Evolutionary conservation across 2,888 invertebrate genomes (phyloP).

Genomic region (Seira ritae): DNA sequence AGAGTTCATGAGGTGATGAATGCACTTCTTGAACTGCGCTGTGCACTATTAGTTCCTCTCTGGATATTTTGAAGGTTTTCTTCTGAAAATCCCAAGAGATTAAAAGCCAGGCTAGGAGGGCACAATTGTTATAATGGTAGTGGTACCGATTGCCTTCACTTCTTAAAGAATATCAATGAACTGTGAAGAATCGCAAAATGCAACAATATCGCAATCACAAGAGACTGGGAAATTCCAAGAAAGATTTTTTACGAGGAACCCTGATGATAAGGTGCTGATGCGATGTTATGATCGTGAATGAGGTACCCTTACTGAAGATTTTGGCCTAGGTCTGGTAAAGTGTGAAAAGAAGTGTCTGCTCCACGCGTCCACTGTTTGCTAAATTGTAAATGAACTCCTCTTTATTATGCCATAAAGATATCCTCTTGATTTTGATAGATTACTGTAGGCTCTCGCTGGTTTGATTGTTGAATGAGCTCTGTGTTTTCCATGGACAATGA

Average conservation of each 20-base stretch:
- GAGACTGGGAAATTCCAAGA: conserved; percentile 35
- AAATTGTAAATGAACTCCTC: no score
- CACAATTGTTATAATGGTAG: no score
- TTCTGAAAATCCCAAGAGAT: conserved; percentile 40
- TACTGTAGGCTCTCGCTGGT: background rate
- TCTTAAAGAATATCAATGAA: no score
- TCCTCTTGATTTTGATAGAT: background rate
- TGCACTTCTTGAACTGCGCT: no score
- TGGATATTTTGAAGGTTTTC: conserved; percentile 68
- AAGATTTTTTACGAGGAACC: background rate
- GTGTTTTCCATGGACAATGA: conserved; percentile 45
- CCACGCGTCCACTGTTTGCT: no score
- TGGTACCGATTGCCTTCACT: no score
- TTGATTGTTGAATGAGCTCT: conserved; percentile 10
- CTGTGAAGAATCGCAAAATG: no score
- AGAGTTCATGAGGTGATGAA: no score
- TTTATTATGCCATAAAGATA: no score
- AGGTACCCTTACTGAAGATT: conserved; percentile 7
- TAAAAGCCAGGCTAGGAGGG: background rate
- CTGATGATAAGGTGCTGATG: no score
- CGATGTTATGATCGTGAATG: no score
- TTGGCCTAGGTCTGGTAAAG: conserved; percentile 43
- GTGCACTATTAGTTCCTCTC: conserved; percentile 38
- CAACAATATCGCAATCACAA: background rate
- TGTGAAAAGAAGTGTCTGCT: background rate